Base-by-base conservation (phyloP, 2,113 vertebrate species). In the Cyprinus carpio region DNA sequence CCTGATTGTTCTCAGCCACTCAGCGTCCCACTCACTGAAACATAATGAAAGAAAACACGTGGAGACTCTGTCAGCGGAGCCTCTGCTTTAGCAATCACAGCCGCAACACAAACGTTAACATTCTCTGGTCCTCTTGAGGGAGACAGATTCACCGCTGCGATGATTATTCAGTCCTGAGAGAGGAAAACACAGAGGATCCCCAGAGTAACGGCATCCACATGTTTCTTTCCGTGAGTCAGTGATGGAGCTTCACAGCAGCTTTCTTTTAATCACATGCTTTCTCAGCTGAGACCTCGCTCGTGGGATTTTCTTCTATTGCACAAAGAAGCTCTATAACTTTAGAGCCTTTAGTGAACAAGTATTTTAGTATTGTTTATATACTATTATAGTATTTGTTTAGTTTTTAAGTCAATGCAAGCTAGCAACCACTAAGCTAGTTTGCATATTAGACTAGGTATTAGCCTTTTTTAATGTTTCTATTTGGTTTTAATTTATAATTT, bases 91-190 rank as follows among this genome's bases (percentile, higher is more conserved):
- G 23, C 31, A 74, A 43, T 83, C 54, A 58, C 11, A 25, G 9
- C 20, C 18, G 29, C 13, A 29, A 15, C 16, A 64, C 15, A 64
- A 20, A 25, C 2, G 54, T 43, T 13, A 75, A 20, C 15, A 60
- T 74, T 60, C 56, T 49, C 58, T 20, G 9, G 2, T 46, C 82
- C 71, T 84, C 71, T 31, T 62, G 56, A 43, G 71, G 82, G 82
- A 84, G 71, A 75, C 82, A 75, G 54, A 83, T 58, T 43, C 69
- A 83, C 16, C 31, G 4, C 37, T 12, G 34, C 37, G 0, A 12
- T 29, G 34, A 75, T 60, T 46, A 27, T 64, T 75, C 15, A 27
- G 54, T 46, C 72, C 56, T 60, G 56, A 43, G 34, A 79, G 77
- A 80, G 77, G 16, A 43, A 46, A 27, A 75, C 31, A 46, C 4